Evolutionary conservation across 2,113 vertebrate species (phyloP).

Genomic region (Trichechus manatus): DNA sequence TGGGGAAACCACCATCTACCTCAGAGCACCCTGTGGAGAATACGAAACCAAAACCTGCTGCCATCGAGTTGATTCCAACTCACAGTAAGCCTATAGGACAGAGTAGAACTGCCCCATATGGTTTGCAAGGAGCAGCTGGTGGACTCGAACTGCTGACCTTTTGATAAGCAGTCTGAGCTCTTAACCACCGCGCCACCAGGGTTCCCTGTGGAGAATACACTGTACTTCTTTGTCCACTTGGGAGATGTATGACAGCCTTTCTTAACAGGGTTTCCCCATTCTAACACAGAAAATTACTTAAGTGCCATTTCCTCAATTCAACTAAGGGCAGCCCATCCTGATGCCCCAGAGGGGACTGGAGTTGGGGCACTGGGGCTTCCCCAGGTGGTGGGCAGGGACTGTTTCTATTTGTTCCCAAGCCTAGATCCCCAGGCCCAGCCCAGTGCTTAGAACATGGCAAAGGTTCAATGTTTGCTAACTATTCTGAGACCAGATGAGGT

Average conservation of each 20-base stretch:
- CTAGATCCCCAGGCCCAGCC: neutral
- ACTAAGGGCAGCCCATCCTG: neutral
- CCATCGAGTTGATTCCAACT: too few relatives aligned
- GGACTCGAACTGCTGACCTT: too few relatives aligned
- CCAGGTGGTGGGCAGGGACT: neutral
- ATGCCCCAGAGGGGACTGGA: neutral
- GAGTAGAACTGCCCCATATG: too few relatives aligned
- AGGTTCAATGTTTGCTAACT: neutral
- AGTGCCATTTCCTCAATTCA: constrained; percentile 2
- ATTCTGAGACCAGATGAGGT: neutral
- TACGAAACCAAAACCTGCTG: neutral
- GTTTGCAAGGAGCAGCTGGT: too few relatives aligned
- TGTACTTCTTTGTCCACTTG: neutral
- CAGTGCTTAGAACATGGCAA: neutral
- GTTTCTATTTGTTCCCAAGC: neutral
- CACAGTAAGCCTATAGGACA: too few relatives aligned
- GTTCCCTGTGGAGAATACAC: neutral
- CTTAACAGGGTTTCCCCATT: neutral
- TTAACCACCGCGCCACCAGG: too few relatives aligned
- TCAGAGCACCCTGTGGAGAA: neutral
- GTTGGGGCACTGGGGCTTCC: neutral
- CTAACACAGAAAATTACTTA: neutral
- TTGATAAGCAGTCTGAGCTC: too few relatives aligned
- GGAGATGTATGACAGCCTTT: neutral
- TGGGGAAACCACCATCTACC: neutral